Evolutionary conservation across 2,797 vertebrate genomes (phyloP).

Genomic region (Enteromius anoplus): DNA sequence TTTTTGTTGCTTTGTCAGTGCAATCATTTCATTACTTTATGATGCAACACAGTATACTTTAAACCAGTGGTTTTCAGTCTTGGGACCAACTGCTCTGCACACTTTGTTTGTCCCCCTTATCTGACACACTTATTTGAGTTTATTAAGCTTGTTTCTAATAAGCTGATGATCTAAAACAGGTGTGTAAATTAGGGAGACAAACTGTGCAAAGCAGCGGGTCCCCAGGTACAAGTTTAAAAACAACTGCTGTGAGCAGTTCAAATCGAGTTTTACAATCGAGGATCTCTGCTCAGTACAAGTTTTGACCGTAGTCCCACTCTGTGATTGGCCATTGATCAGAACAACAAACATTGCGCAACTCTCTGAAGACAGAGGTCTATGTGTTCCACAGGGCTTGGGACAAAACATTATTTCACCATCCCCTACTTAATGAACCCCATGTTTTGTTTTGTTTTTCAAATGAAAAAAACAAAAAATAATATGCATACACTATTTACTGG

Average conservation of each 20-base stretch:
- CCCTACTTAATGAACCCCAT: background rate
- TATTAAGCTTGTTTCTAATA: too few species aligned
- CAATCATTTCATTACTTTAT: background rate
- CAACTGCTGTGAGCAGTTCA: background rate
- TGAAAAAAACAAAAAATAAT: constrained; percentile 9
- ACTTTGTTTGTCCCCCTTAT: too few species aligned
- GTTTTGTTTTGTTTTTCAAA: background rate
- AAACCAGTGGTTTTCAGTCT: too few species aligned
- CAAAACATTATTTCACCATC: constrained; percentile 41
- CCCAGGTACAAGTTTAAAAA: too few species aligned
- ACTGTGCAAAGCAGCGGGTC: too few species aligned
- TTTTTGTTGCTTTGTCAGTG: background rate
- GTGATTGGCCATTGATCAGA: constrained; percentile 28
- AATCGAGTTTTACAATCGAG: background rate
- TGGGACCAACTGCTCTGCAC: too few species aligned
- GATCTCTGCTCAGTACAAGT: background rate
- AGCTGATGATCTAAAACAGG: too few species aligned
- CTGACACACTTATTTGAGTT: too few species aligned
- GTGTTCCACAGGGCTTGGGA: constrained; percentile 15
- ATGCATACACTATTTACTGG: background rate
- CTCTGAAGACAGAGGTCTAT: background rate
- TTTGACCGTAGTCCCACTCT: constrained; percentile 16
- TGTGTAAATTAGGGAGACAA: too few species aligned
- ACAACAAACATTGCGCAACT: constrained; percentile 62
- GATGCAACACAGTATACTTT: background rate